Base-by-base conservation (phyloP, 2,797 vertebrate genomes). In the Podargus strigoides region DNA sequence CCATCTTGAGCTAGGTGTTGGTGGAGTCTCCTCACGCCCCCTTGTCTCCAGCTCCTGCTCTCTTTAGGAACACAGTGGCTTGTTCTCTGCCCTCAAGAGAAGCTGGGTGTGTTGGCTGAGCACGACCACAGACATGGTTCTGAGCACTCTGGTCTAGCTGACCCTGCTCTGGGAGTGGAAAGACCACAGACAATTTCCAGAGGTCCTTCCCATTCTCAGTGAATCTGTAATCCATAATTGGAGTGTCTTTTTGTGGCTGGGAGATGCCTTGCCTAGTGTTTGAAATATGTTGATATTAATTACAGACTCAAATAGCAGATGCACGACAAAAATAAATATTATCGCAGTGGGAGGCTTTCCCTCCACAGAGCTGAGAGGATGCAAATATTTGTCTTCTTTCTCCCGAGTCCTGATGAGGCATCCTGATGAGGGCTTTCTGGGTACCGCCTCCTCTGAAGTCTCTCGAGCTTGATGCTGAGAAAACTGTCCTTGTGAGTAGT, bases 271-370 rank as follows among this genome's bases (percentile, higher is more conserved):
- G 83, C 70, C 64, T 96, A 23, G 77, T 94, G 92, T 92, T 95
- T 90, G 85, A 94, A 97, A 91, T 88, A 76, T 85, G 80, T 93
- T 95, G 91, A 63, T 95, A 93, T 94, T 96, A 96, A 95, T 96
- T 95, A 96, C 73, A 84, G 89, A 79, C 93, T 91, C 87, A 79
- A 90, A 91, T 91, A 96, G 94, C 95, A 95, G 94, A 97, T 95
- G 95, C 77, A 86, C 7, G 80, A 91, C 95, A 88, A 79, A 97
- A 97, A 97, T 96, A 97, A 97, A 96, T 94, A 84, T 91, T 90
- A 93, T 86, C 80, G 34, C 95, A 79, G 85, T 68, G 89, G 94
- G 94, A 93, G 94, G 87, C 89, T 93, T 88, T 90, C 52, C 87
- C 74, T 82, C 70, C 9, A 1, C 12, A 6, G 87, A 85, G 80